Conservation (phyloP, 92 coral and sea anemone species). For the Chrysogorgia sp. region DNA sequence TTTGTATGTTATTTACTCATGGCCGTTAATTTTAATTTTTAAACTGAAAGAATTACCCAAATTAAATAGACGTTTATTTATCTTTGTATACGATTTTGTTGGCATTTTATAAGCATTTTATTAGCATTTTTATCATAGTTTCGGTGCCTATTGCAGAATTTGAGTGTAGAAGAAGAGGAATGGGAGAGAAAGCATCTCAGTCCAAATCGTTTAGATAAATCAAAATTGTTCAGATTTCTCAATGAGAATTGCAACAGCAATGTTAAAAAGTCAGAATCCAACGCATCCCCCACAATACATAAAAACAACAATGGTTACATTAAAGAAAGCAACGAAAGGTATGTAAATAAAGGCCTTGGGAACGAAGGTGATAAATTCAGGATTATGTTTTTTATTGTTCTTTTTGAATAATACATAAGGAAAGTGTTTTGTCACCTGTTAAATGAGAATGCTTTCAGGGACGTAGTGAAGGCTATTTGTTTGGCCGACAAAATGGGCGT, state of each 20-base stretch:
- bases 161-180: conserved; percentile 38
- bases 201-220: conserved; percentile 36
- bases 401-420: too few relatives aligned
- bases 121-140: not conserved
- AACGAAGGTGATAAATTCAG: not conserved
- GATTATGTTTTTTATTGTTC: too few relatives aligned
- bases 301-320: not conserved
- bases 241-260: not conserved
- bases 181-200: conserved; percentile 34
- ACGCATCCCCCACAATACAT: not conserved
- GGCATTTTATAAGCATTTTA: not conserved
- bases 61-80: too few relatives aligned
- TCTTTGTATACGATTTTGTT: too few relatives aligned
- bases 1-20: too few relatives aligned
- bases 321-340: not conserved
- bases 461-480: too few relatives aligned
- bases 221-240: conserved; percentile 17
- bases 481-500: too few relatives aligned
- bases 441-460: too few relatives aligned
- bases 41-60: too few relatives aligned
- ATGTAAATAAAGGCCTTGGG: not conserved
- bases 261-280: not conserved
- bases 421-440: too few relatives aligned
- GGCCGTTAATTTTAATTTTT: too few relatives aligned
- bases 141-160: conserved; percentile 8